These are phyloP conservation scores for Bambusicola thoracicus DNA, from an alignment of 2,113 vertebrate genomes.

Conservation along the genomic window DNA sequence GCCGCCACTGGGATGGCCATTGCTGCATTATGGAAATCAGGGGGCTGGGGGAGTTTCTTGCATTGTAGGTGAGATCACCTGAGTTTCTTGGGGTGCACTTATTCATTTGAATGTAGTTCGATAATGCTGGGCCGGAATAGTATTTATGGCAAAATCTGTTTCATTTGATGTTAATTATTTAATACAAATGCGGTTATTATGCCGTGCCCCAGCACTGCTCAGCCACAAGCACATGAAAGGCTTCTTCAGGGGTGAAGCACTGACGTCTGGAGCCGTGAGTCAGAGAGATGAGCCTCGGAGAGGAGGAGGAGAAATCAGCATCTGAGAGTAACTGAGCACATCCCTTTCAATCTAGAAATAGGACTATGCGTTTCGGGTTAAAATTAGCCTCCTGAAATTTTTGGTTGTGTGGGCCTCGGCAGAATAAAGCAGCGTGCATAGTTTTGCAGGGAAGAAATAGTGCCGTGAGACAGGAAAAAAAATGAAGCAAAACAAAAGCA, in stretches of 20 bases:
- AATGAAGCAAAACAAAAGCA: background rate
- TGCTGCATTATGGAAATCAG: background rate
- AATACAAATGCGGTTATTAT: slow-evolving; percentile 53
- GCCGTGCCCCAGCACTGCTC: slow-evolving; percentile 50
- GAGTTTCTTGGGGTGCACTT: background rate
- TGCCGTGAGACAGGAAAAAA: background rate
- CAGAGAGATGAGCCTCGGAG: background rate
- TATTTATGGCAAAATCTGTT: slow-evolving; percentile 21
- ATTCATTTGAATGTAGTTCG: background rate
- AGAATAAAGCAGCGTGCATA: background rate
- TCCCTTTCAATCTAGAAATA: slow-evolving; percentile 38
- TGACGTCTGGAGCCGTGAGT: background rate
- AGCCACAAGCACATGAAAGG: slow-evolving; percentile 59
- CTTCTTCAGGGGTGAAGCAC: slow-evolving; percentile 31
- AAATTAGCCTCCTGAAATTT: slow-evolving; percentile 8
- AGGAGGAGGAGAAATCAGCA: slow-evolving; percentile 31
- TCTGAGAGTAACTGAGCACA: background rate
- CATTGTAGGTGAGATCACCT: background rate
- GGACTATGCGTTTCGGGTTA: slow-evolving; percentile 18
- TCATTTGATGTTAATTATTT: slow-evolving; percentile 61
- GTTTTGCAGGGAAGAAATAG: slow-evolving; percentile 1
- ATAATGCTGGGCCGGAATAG: background rate
- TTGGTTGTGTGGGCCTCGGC: slow-evolving; percentile 1
- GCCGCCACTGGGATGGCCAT: background rate
- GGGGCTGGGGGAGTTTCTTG: background rate